phyloP scores from a whole-genome alignment of 1,140 invertebrate genomes.

The Aphis craccivora region DNA sequence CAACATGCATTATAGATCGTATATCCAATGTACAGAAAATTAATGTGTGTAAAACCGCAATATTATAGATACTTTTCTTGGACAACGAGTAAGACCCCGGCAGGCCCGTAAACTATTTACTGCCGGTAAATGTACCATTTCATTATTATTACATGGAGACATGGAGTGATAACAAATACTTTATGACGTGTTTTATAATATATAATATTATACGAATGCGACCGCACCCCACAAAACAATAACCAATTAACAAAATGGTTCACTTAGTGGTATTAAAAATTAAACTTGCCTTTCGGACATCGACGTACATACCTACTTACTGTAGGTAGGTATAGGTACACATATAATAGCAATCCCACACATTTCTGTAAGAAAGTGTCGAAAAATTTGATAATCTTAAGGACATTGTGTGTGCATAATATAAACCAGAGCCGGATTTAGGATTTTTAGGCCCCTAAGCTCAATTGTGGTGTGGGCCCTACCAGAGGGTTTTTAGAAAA shows the following conservation, averaged over 20 bases:
- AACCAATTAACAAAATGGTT: neutral
- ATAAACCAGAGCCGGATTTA: no score
- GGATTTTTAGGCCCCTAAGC: no score
- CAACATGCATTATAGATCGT: neutral
- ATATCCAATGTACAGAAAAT: neutral
- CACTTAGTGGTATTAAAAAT: neutral
- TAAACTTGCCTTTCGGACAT: neutral
- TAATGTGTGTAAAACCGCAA: neutral
- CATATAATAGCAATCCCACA: no score
- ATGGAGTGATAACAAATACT: neutral
- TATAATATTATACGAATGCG: neutral
- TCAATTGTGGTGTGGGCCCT: no score
- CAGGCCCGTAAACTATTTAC: neutral
- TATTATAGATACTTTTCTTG: neutral
- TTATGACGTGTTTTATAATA: slow-evolving; percentile 10
- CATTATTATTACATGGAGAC: neutral
- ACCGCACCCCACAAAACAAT: neutral
- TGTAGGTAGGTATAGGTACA: neutral
- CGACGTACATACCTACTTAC: neutral
- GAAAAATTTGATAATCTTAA: neutral
- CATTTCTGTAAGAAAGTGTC: neutral
- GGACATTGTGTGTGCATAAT: no score
- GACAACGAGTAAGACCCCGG: neutral
- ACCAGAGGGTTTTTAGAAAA: no score
- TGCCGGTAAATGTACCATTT: neutral